Base-by-base conservation (phyloP, 92 coral and sea anemone species). In the Plumapathes pennacea region DNA sequence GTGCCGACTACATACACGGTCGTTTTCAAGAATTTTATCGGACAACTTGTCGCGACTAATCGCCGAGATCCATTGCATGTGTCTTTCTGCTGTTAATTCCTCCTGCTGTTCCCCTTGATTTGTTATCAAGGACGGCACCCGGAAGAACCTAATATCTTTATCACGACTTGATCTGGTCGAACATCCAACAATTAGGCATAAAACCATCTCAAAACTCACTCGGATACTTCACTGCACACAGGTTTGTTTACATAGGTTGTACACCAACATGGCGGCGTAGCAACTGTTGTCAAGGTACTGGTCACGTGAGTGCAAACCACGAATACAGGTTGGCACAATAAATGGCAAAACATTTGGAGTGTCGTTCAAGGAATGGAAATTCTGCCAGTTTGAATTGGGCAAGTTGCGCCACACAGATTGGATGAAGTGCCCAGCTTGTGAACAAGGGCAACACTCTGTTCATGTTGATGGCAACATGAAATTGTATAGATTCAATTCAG, bases 381-480 rank as follows among this genome's bases (percentile, higher is more conserved):
- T 33, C 24, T 83, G 70, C 34, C 62, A 76, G 17, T 69, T 36
- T 69, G 89, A 83, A 51, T 60, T 83, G 3, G 66, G 77, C 32
- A 56, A 34, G 32, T 13, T 69, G 57, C 22, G 64, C 39, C 10
- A 39, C n/a, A 69, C 54, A 13, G 38, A 83, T 62, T 83, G 68
- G 75, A 83, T 83, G 85, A 72, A 55, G 32, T 83, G 89, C 57
- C 89, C 89, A 51, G 51, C 63, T 4, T 83, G 89, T 38, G 5
- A 20, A 25, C 60, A 53, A 4, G 11, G 13, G 5, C 89, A 76
- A 34, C 81, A 83, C 50, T 83, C 90, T 27, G 84, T 63, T 17
- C 89, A 83, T 57, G 59, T 82, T 6, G 88, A 81, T 75, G 88
- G 78, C 20, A 82, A 82, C 45, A 81, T 81, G 88, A 81, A 81